Evolutionary conservation across 1,140 invertebrate genomes (phyloP).

Genomic region (Ostrea edulis): DNA sequence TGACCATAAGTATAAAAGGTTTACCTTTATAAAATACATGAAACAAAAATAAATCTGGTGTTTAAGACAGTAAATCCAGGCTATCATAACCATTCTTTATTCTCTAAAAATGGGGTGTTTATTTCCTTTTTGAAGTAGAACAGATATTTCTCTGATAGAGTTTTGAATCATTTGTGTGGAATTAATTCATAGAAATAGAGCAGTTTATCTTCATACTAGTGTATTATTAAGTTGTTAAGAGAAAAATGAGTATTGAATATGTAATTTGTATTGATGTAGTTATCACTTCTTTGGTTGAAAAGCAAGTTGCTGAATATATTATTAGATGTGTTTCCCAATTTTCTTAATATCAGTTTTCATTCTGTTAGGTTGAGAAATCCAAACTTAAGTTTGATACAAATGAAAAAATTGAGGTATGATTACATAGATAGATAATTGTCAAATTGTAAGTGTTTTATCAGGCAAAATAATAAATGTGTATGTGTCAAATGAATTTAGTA

Average conservation of each 20-base stretch:
- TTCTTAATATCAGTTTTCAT: background rate
- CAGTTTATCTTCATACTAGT: background rate
- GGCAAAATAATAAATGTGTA: background rate
- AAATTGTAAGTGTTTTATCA: background rate
- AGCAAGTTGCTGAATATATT: background rate
- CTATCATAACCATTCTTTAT: background rate
- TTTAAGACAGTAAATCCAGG: constrained; percentile 2
- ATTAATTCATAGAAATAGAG: background rate
- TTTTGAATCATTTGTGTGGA: background rate
- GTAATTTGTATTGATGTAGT: background rate
- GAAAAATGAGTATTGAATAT: background rate
- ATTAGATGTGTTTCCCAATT: background rate
- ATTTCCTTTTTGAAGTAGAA: background rate
- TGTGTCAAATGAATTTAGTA: background rate
- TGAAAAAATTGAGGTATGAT: constrained; percentile 32
- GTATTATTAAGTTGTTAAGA: too few species aligned
- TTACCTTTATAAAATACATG: background rate
- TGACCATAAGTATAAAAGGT: background rate
- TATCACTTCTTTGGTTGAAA: background rate
- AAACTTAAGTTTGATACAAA: constrained; percentile 21
- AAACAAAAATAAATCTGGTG: background rate
- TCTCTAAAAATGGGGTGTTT: background rate
- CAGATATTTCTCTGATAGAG: background rate
- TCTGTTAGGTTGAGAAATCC: constrained; percentile 32
- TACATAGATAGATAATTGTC: background rate